These are phyloP conservation scores for Chiridota heheva DNA, from an alignment of 35 echinoderm and acorn worm species.

Conservation along the genomic window DNA sequence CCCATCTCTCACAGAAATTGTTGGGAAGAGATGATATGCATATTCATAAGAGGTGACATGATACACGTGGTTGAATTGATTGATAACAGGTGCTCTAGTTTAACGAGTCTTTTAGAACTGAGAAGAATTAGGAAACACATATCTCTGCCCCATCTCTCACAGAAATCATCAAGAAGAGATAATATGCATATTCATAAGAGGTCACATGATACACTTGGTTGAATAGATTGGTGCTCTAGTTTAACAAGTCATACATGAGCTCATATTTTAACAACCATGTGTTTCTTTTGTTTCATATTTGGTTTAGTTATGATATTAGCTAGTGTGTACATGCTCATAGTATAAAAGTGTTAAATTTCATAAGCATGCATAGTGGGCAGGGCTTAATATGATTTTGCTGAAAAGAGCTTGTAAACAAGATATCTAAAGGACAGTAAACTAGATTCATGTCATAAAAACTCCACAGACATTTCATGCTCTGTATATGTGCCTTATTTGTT, in stretches of 20 bases:
- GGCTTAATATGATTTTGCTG: too few relatives aligned
- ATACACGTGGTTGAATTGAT: not conserved
- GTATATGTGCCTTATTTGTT: not conserved
- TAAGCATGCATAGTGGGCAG: too few relatives aligned
- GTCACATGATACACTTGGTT: not conserved
- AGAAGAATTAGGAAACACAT: constrained; percentile 66
- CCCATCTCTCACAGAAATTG: constrained; percentile 84
- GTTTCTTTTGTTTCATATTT: too few relatives aligned
- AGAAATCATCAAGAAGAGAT: constrained; percentile 59
- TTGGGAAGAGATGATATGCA: constrained; percentile 16
- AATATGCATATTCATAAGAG: not conserved
- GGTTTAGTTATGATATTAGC: too few relatives aligned
- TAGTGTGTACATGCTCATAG: too few relatives aligned
- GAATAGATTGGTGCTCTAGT: not conserved
- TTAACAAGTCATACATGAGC: not conserved
- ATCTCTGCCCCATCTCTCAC: constrained; percentile 78
- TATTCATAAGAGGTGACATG: not conserved
- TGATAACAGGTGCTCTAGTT: not conserved
- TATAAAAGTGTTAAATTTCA: too few relatives aligned
- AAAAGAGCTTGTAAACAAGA: too few relatives aligned
- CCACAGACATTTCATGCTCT: not conserved
- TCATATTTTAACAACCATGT: too few relatives aligned
- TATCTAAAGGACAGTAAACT: too few relatives aligned
- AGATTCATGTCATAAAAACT: not conserved
- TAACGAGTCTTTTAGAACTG: constrained; percentile 38